Evolutionary conservation across 2,888 invertebrate genomes (phyloP).

Genomic region (Plagodis pulveraria): DNA sequence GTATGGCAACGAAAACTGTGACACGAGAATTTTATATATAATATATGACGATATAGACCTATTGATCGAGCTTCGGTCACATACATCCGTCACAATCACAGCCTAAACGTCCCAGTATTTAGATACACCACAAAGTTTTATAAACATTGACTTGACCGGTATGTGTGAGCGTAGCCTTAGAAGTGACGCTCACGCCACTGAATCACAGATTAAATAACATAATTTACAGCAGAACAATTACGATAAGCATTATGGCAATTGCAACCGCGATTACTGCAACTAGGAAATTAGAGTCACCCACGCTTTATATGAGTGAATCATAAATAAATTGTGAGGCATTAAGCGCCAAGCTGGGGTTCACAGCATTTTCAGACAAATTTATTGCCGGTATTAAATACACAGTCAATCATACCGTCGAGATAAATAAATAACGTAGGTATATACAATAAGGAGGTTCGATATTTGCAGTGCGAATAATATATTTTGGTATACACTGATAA

Average conservation of each 20-base stretch:
- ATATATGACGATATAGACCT: too few relatives aligned
- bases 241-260: slow-evolving; percentile 28
- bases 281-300: slow-evolving; percentile 55
- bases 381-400: background rate
- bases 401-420: too few relatives aligned
- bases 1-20: too few relatives aligned
- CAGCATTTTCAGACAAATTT: background rate
- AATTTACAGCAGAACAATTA: slow-evolving; percentile 23
- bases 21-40: too few relatives aligned
- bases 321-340: slow-evolving; percentile 26
- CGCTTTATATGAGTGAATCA: slow-evolving; percentile 45
- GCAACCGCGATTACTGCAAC: slow-evolving; percentile 42
- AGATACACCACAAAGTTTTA: too few relatives aligned
- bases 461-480: background rate
- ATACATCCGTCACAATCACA: too few relatives aligned
- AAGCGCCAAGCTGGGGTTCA: slow-evolving; percentile 15
- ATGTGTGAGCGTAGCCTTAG: background rate
- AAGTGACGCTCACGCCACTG: background rate
- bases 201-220: slow-evolving; percentile 13
- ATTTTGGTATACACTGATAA: background rate
- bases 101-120: too few relatives aligned
- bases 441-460: background rate
- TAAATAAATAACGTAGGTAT: background rate
- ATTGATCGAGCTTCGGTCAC: too few relatives aligned
- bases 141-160: background rate